Evolutionary conservation across 2,113 vertebrate genomes (phyloP).

Genomic region (Forbesichthys agassizii): DNA sequence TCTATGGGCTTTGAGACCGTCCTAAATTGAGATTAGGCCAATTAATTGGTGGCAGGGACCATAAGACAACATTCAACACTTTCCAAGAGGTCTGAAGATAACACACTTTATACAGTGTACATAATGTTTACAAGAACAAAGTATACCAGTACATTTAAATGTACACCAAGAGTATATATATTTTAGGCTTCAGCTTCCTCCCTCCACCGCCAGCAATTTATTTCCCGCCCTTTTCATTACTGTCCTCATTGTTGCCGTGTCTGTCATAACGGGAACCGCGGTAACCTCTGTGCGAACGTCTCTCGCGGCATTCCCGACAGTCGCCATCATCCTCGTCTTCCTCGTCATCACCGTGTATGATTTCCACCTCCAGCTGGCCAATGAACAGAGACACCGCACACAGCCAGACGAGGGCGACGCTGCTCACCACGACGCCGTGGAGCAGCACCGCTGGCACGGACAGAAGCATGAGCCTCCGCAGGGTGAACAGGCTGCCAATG

Average conservation of each 20-base stretch:
- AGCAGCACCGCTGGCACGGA: conserved; percentile 75
- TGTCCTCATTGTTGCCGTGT: conserved; percentile 42
- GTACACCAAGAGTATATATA: not conserved
- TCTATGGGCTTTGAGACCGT: no score
- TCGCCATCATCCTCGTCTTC: conserved; percentile 68
- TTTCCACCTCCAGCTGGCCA: conserved; percentile 86
- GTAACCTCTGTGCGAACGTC: conserved; percentile 49
- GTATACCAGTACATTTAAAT: not conserved
- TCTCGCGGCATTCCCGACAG: conserved; percentile 63
- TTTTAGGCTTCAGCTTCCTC: conserved; percentile 22
- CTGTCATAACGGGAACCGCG: conserved; percentile 28
- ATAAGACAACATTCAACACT: no score
- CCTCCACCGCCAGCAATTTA: conserved; percentile 31
- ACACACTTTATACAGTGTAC: no score
- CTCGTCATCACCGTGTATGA: conserved; percentile 77
- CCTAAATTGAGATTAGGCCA: no score
- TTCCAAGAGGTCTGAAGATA: no score
- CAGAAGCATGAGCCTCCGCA: conserved; percentile 85
- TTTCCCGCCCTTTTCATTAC: conserved; percentile 53
- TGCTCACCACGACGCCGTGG: conserved; percentile 73
- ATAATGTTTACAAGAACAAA: no score
- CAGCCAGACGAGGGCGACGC: conserved; percentile 84
- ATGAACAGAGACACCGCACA: conserved; percentile 89
- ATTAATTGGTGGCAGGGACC: no score
- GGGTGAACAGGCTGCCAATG: conserved; percentile 75